A percentile compares a stretch with the other conserved stretches of the same genome.
These are phyloP conservation scores for Muntiacus muntjak DNA, from an alignment of 2,113 vertebrate genomes.

Conservation along the genomic window DNA sequence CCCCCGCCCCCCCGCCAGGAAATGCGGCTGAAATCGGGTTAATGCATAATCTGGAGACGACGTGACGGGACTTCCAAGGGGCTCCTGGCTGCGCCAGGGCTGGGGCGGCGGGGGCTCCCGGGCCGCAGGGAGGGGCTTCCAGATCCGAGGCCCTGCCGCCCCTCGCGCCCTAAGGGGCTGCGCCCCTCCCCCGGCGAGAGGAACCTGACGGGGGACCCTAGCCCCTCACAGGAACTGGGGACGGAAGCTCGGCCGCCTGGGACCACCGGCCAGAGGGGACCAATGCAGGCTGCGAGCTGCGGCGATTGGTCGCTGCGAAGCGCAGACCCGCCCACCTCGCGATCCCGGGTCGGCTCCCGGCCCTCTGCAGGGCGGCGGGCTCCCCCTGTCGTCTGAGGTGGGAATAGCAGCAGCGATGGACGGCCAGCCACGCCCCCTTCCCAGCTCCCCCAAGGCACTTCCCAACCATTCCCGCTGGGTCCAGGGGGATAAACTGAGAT, in stretches of 20 bases:
- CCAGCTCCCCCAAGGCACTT: rapidly evolving
- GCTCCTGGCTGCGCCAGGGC: slow-evolving; percentile 33
- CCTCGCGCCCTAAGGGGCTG: background rate
- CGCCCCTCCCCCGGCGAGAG: background rate
- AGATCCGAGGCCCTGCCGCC: background rate
- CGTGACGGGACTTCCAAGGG: slow-evolving; percentile 83
- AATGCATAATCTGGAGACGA: slow-evolving; percentile 80
- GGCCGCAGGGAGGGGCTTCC: background rate
- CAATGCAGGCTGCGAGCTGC: background rate
- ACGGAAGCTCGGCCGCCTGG: background rate
- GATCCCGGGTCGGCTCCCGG: background rate
- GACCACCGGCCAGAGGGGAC: background rate
- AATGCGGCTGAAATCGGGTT: slow-evolving; percentile 78
- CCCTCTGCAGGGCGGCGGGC: background rate
- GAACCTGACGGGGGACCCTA: background rate
- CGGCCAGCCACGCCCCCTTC: background rate
- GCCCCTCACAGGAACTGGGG: background rate
- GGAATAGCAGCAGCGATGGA: rapidly evolving
- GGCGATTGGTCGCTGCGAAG: background rate
- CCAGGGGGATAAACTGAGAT: background rate
- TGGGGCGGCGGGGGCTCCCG: background rate
- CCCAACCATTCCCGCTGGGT: background rate
- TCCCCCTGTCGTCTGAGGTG: background rate
- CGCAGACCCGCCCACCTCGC: background rate
- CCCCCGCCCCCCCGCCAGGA: slow-evolving; percentile 79